Conservation (phyloP, 2,113 vertebrate species). For the Chlorodrepanis virens region DNA sequence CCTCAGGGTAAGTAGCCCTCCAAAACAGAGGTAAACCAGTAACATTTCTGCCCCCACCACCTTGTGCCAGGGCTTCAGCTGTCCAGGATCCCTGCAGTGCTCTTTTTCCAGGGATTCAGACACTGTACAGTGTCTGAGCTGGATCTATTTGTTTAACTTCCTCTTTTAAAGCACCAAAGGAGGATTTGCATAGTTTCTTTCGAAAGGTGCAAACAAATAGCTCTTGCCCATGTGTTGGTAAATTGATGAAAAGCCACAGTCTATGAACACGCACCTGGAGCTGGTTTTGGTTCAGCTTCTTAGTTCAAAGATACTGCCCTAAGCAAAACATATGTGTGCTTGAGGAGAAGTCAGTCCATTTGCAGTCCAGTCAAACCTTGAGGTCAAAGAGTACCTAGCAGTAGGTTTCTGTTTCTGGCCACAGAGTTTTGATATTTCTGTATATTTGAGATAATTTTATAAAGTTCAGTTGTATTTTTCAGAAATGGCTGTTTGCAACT, state of each 20-base stretch:
- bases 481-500: not conserved
- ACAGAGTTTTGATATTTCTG: not conserved
- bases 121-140: not conserved
- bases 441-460: not conserved
- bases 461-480: not conserved
- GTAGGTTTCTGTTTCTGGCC: not conserved
- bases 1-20: not conserved
- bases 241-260: not conserved
- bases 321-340: not conserved
- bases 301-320: not conserved
- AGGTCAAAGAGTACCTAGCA: not conserved
- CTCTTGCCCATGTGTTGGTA: not conserved
- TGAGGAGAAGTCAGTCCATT: not conserved
- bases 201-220: not conserved
- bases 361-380: not conserved
- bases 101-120: not conserved
- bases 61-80: not conserved
- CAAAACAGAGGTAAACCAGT: not conserved
- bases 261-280: not conserved
- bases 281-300: not conserved
- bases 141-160: not conserved
- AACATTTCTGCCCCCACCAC: not conserved
- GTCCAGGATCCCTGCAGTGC: not conserved
- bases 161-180: not conserved
- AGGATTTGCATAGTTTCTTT: not conserved